Conservation (phyloP, 2,888 invertebrate genomes). For the Salpingus planirostris region DNA sequence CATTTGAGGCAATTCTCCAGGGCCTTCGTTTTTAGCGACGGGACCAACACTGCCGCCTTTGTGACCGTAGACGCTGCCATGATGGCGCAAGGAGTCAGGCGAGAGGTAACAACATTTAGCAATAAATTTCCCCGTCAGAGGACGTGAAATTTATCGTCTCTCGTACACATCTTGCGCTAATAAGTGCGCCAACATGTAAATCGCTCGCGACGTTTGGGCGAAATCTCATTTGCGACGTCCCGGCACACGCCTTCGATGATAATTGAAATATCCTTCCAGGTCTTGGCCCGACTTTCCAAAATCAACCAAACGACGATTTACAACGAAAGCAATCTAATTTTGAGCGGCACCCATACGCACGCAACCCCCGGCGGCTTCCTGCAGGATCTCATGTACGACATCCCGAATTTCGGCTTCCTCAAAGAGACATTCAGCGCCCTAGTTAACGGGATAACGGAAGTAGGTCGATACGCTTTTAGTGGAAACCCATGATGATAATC, state of each 20-base stretch:
- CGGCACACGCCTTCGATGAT: neutral
- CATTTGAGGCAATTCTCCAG: constrained; percentile 82
- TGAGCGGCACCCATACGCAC: constrained; percentile 89
- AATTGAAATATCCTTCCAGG: constrained; percentile 46
- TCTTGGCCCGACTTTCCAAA: constrained; percentile 57
- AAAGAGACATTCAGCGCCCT: constrained; percentile 59
- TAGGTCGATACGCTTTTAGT: no score
- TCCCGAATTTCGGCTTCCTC: constrained; percentile 75
- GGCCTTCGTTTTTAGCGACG: constrained; percentile 70
- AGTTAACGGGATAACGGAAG: constrained; percentile 60
- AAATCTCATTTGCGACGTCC: no score
- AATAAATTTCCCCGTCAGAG: no score
- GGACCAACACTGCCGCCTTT: constrained; percentile 59
- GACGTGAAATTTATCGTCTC: no score
- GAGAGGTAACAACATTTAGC: constrained; percentile 46
- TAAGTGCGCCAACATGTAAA: no score
- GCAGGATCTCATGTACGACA: constrained; percentile 80
- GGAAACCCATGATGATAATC: no score
- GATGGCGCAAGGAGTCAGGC: constrained; percentile 72
- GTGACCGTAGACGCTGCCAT: constrained; percentile 83
- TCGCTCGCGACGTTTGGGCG: no score
- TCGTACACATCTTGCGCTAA: no score
- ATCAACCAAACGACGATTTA: constrained; percentile 59
- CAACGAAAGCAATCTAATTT: constrained; percentile 69
- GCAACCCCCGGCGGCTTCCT: constrained; percentile 83